These are phyloP conservation scores for Mastacembelus armatus DNA, from an alignment of 2,797 vertebrate genomes.

Conservation along the genomic window DNA sequence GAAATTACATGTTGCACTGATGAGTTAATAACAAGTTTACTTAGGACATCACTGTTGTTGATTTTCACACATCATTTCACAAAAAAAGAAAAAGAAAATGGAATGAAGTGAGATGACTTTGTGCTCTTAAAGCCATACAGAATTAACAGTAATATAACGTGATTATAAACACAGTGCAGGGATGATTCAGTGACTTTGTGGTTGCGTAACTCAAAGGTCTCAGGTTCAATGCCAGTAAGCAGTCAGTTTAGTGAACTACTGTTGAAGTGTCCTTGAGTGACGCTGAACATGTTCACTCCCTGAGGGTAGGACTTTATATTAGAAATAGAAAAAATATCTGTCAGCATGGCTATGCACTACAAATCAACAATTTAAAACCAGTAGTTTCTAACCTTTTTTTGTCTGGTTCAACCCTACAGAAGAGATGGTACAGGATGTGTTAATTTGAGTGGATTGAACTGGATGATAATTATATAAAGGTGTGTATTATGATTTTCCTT, in stretches of 20 bases:
- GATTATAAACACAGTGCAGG: constrained; percentile 9
- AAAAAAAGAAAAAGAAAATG: constrained; percentile 7
- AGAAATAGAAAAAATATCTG: neutral
- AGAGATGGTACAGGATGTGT: neutral
- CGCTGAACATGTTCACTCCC: neutral
- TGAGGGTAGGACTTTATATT: neutral
- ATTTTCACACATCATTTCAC: constrained; percentile 13
- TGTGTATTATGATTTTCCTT: too few species aligned
- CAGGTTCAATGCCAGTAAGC: neutral
- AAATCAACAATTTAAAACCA: constrained; percentile 1
- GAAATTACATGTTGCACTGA: constrained; percentile 39
- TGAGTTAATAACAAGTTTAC: constrained; percentile 46
- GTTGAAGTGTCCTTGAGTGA: neutral
- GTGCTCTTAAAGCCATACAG: constrained; percentile 2
- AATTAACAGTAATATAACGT: neutral
- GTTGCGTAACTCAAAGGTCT: neutral
- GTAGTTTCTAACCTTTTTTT: too few species aligned
- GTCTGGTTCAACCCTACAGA: neutral
- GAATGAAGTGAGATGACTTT: neutral
- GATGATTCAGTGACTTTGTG: constrained; percentile 9
- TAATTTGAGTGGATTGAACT: neutral
- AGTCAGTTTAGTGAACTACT: neutral
- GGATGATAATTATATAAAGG: too few species aligned
- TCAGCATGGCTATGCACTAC: neutral
- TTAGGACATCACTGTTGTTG: constrained; percentile 21